Base-by-base conservation (phyloP, 1,140 invertebrate species). In the Ceratina australensis region DNA sequence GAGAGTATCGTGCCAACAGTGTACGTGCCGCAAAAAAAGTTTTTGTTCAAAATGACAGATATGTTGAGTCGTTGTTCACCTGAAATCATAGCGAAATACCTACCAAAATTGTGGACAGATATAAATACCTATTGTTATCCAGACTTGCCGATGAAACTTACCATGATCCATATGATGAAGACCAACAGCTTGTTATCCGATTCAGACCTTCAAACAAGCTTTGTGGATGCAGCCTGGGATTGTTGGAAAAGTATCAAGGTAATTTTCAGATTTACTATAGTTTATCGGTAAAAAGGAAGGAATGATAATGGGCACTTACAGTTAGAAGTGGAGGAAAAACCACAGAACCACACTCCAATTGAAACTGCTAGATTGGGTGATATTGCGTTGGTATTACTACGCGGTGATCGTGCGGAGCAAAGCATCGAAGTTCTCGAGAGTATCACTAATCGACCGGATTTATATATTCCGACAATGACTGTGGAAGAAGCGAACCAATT, bases 91-190 rank as follows among this genome's bases (percentile, higher is more conserved):
- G 91, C 93, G 15, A 92, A 95, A 59, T 93, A 95, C 42, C 89
- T 98, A 65, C 95, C 96, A 1, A 93, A 94, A 85, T 88, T 97
- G 10, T 98, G 96, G 95, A 95, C 96, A 1, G 96, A 97, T 86
- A 94, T 97, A 81, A 91, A 95, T 0, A 92, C 94, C 28, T 96
- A 96, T 87, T 94, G 95, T 68, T 93, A 72, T 28, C 4, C 78
- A 20, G 60, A 87, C 1, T 0, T 13, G 20, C 0, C 83, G 67
- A 28, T 33, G 71, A 20, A n/a, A 54, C 12, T 69, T 88, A 22
- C 2, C 81, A 59, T 81, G 18, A 67, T 90, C 12, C 12, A 82
- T 18, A 49, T 89, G 33, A 84, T 90, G 67, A 16, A 50, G 15
- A 78, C 67, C 16, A 33, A 80, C 50, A 74, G 72, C 61, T 26